Conservation (phyloP, 2,797 vertebrate genomes). For the Rhynchonycteris naso region DNA sequence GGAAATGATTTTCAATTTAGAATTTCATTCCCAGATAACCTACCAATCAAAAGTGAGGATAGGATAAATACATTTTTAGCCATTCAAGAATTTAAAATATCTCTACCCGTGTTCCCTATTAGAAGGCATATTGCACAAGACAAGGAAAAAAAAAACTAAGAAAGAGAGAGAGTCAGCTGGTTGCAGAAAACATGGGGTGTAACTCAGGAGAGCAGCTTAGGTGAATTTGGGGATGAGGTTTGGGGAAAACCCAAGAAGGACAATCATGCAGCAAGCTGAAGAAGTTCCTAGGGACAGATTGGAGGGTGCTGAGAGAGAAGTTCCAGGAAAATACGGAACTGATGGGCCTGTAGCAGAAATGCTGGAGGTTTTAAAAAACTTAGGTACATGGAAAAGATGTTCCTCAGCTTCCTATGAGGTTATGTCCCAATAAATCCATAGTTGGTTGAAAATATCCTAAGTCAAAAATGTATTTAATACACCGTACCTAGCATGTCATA, state of each 20-base stretch:
- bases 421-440: neutral
- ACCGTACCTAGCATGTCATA: neutral
- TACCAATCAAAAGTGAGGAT: neutral
- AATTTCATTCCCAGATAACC: slow-evolving; percentile 22
- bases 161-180: neutral
- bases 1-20: slow-evolving; percentile 28
- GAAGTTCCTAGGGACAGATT: neutral
- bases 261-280: neutral
- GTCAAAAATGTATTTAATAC: neutral
- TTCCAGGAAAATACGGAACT: neutral
- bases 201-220: neutral
- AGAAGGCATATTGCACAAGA: neutral
- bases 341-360: neutral
- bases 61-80: neutral
- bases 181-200: neutral
- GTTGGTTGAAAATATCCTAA: neutral
- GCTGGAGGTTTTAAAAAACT: neutral
- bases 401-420: neutral
- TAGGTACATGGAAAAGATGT: neutral
- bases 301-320: neutral
- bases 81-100: slow-evolving; percentile 16
- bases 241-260: neutral
- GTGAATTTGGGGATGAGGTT: neutral
- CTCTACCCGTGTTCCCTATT: neutral
- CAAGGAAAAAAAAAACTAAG: neutral